Base-by-base conservation (phyloP, 1,140 invertebrate genomes). In the Spodoptera frugiperda region DNA sequence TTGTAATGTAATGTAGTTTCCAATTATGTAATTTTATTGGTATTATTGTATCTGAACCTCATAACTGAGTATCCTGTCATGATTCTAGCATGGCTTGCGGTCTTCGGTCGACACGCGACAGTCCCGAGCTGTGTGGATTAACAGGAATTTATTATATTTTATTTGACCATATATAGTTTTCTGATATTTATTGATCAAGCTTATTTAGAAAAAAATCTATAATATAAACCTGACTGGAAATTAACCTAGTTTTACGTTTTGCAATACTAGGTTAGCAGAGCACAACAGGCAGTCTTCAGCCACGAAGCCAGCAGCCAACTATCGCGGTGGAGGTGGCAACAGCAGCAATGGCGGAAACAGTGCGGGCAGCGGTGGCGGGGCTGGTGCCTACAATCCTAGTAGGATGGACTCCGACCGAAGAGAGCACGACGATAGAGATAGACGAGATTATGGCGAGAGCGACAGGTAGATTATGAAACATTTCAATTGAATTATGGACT, bases 341-440 rank as follows among this genome's bases (percentile, higher is more conserved):
- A 19, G 44, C 30, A 49, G 63, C 21, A 67, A 67, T 25, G 63
- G 63, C 19, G 63, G 44, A 9, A 67, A 67, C 10, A 67, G 15
- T 11, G 63, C 33, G 2, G 15, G n/a, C 33, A 33, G 59, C 0
- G 39, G 61, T 9, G 39, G 33, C 14, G 48, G n/a, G 1, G 30
- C 54, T 17, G 21, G 33, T 17, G 33, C 46, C 2, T 90, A 91
- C 81, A 89, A 90, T 68, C 83, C 87, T 0, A 80, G 82, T 3
- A 83, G 88, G 5, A 83, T 82, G 78, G 91, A 93, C 39, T 67
- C 82, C 0, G 90, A 92, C 73, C 79, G 90, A 0, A 87, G 91
- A 21, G 91, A 93, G 57, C 91, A 93, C 54, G 91, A 93, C 57
- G 91, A 93, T 75, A 76, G 91, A 5, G 91, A 93, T 61, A 79